Evolutionary conservation across 2,888 invertebrate species (phyloP), one percentile per base, ranked within the genome.

Genomic region (Chrysina gloriosa): DNA sequence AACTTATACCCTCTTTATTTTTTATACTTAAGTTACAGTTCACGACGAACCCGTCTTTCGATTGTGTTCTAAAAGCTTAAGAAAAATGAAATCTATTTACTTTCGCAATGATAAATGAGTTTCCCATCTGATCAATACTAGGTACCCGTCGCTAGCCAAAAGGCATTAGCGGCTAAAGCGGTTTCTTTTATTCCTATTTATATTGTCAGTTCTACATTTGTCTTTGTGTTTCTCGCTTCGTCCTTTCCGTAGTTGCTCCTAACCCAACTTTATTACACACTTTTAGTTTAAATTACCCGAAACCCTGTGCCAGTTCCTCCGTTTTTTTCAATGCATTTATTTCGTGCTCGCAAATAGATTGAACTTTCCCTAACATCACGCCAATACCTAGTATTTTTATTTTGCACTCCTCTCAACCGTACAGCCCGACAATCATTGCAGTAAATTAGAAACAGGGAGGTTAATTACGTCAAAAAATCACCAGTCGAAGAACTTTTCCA

Each of bases 241-340:
- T 19, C 23, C 19, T 56, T 23, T 56, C 29, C 11, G 23, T 23
- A 16, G 3, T 39, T 16, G 11, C 14, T 14, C 23, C 6, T 48
- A 48, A 48, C 27, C 36, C 56, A 21, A 56, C 21, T 56, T 56
- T 56, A 36, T 36, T 23, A 14, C 21, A 11, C 25, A 25, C 21
- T 42, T 45, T 45, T 25, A 61, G 42, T 42, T 61, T 42, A 42
- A 61, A 42, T 61, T 61, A 42, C 58, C 27, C 4, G 14, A 61
- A 27, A 25, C n/a, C 16, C 58, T n/a, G 4, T 9, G 29, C 19
- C 31, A 16, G 7, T 42, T 4, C 29, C 36, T 27, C 42, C 42
- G 27, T 39, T 11, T 25, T 23, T 61, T 27, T 16, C 11, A 25
- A 25, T 16, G 11, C 36, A 42, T 61, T 42, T 61, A 56, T 25